A percentile compares a stretch with the other conserved stretches of the same genome.
phyloP scores from a whole-genome alignment of 2,797 vertebrate genomes.

The Epinephelus awoara region DNA sequence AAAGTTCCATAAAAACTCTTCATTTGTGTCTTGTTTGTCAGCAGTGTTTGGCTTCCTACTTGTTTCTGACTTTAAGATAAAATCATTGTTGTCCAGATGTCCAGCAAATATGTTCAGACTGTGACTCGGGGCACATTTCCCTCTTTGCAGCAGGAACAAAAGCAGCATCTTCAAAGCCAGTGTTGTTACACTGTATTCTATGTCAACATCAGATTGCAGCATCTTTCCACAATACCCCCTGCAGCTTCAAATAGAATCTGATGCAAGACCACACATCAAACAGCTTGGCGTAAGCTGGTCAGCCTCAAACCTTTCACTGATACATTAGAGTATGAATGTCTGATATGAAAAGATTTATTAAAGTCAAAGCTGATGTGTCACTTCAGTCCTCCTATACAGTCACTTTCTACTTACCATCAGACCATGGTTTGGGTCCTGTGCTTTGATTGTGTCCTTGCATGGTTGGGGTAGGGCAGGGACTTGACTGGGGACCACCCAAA shows the following conservation, averaged over 20 bases:
- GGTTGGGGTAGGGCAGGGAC: slow-evolving; percentile 81
- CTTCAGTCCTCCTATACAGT: not conserved
- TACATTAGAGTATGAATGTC: not conserved
- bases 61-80: not conserved
- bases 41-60: not conserved
- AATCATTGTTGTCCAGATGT: not conserved
- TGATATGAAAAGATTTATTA: not conserved
- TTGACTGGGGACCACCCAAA: slow-evolving; percentile 82
- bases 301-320: slow-evolving; percentile 1
- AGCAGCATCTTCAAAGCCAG: not conserved
- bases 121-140: not conserved
- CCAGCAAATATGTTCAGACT: slow-evolving; percentile 5
- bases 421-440: slow-evolving; percentile 88
- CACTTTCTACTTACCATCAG: slow-evolving; percentile 86
- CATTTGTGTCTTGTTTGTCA: not conserved
- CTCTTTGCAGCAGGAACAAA: slow-evolving; percentile 1
- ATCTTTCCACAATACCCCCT: not conserved
- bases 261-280: slow-evolving; percentile 27
- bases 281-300: not conserved
- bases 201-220: not conserved
- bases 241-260: slow-evolving; percentile 22
- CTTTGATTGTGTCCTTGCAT: slow-evolving; percentile 86
- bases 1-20: not conserved
- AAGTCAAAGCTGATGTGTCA: not conserved
- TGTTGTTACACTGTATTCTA: not conserved